Base-by-base conservation (phyloP, 2,113 vertebrate genomes). In the Silurus asotus region DNA sequence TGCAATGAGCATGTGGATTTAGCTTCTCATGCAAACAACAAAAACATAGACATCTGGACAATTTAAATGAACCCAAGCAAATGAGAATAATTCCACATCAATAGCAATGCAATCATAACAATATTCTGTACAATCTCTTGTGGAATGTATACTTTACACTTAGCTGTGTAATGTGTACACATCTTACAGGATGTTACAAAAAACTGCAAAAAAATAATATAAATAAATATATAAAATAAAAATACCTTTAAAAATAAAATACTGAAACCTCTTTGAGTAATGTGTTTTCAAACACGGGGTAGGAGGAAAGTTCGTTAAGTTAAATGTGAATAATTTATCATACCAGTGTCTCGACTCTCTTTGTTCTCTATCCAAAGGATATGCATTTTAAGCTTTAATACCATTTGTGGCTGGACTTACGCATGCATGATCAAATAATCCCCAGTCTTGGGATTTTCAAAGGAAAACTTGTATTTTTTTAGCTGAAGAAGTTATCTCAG, bases 271-370 rank as follows among this genome's bases (percentile, higher is more conserved):
- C 84, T 88, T 83, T 90, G 83, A 91, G 91, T 82, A 91, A 90
- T 90, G 91, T 87, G 89, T 87, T 90, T 87, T 87, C 83, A 89
- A 84, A 90, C 74, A 90, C 51, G 87, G 89, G 88, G 89, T 84
- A 70, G 83, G 78, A 83, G 84, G 89, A 89, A 88, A 88, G 89
- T 91, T 89, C 23, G 87, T 92, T 91, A 90, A 91, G 92, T 92
- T 88, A 87, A 91, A 90, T 88, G 87, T 95, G 93, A 95, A 95
- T 95, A 92, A 95, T 94, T 95, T 90, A 95, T 93, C 85, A 93
- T 58, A 86, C 82, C 88, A 84, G 88, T 93, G 92, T 93, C 91
- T 93, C 91, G 45, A 84, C 85, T 90, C 86, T 88, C 93, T 94
- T 95, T 95, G 93, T 94, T 94, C 92, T 93, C 15, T 20, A 86